These are phyloP conservation scores for Cryptomyrus ogoouensis DNA, from an alignment of 2,113 vertebrate genomes.

Conservation along the genomic window DNA sequence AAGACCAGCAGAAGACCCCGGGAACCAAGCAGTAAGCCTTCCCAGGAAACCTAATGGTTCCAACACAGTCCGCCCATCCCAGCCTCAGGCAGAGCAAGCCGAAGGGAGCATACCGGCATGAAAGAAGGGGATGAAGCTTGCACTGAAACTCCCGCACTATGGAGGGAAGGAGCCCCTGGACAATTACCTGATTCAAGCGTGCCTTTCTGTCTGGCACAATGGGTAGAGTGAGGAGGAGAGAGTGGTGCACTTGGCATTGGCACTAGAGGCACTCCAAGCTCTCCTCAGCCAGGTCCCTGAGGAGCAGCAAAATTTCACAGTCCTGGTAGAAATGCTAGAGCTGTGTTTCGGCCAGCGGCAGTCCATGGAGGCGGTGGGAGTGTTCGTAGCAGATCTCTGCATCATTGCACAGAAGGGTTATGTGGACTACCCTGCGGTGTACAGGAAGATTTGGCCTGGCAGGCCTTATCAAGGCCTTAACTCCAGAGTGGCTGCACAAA, in stretches of 20 bases:
- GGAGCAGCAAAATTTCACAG: too few relatives aligned
- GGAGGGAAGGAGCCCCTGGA: background rate
- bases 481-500: too few relatives aligned
- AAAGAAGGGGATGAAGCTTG: background rate
- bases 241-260: background rate
- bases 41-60: background rate
- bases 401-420: background rate
- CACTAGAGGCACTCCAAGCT: too few relatives aligned
- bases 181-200: background rate
- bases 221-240: too few relatives aligned
- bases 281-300: too few relatives aligned
- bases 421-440: too few relatives aligned
- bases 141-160: background rate
- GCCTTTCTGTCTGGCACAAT: too few relatives aligned
- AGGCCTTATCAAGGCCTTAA: too few relatives aligned
- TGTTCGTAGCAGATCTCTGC: background rate
- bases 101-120: background rate
- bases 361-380: background rate
- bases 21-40: background rate
- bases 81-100: background rate
- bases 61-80: background rate
- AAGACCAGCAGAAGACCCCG: background rate
- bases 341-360: background rate
- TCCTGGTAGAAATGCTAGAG: too few relatives aligned
- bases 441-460: too few relatives aligned